phyloP scores from a whole-genome alignment of 2,113 vertebrate genomes.

The Thymallus thymallus region DNA sequence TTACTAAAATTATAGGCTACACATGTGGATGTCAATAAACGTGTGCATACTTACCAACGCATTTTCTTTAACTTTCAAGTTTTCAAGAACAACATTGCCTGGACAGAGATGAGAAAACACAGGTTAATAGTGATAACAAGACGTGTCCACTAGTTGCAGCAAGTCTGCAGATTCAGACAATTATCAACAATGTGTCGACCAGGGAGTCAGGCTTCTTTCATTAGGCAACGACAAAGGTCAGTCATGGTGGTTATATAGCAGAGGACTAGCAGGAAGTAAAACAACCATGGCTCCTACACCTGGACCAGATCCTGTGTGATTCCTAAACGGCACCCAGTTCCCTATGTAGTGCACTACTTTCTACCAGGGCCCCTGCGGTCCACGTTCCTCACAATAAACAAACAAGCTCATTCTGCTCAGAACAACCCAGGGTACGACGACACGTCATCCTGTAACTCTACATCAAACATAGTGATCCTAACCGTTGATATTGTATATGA shows the following conservation, averaged over 20 bases:
- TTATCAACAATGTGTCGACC: not conserved
- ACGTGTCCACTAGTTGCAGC: not conserved
- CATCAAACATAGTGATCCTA: no score
- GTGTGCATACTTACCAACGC: constrained; percentile 81
- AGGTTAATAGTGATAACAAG: not conserved
- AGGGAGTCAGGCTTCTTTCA: not conserved
- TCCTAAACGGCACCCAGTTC: no score
- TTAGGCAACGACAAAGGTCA: not conserved
- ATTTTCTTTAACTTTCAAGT: constrained; percentile 92
- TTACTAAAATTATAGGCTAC: no score
- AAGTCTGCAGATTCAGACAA: not conserved
- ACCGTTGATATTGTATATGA: no score
- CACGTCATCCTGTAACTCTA: no score
- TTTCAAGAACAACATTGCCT: constrained; percentile 96
- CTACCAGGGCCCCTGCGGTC: no score
- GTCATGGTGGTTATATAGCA: not conserved
- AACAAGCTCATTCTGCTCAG: no score
- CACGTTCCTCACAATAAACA: no score
- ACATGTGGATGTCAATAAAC: no score
- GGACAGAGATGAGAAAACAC: constrained; percentile 34
- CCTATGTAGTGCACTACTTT: not conserved
- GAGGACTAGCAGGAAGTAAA: not conserved
- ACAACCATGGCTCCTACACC: not conserved
- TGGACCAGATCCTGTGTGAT: not conserved
- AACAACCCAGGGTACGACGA: no score